Evolutionary conservation across 2,888 invertebrate species (phyloP).

Genomic region (Drosophila meridiana): DNA sequence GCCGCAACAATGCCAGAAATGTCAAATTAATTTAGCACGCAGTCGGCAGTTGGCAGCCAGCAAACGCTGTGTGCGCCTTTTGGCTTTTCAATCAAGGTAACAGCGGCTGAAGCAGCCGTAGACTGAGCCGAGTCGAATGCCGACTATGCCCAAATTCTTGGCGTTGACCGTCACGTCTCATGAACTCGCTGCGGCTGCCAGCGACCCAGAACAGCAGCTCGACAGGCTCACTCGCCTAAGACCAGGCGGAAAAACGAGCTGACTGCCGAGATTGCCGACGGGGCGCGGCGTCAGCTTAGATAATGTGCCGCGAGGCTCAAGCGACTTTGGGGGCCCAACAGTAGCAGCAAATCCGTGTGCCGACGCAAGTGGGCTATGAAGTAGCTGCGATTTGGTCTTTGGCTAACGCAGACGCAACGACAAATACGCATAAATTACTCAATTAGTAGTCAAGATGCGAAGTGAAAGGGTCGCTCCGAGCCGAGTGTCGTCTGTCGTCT

Average conservation of each 20-base stretch:
- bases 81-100: slow-evolving; percentile 75
- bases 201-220: slow-evolving; percentile 8
- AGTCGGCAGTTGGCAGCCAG: slow-evolving; percentile 45
- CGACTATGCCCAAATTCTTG: slow-evolving; percentile 34
- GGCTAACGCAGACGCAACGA: slow-evolving; percentile 51
- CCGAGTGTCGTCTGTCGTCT: slow-evolving; percentile 34
- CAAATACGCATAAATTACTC: slow-evolving; percentile 79
- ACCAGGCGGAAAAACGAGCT: slow-evolving; percentile 49
- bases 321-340: slow-evolving; percentile 31
- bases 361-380: slow-evolving; percentile 15
- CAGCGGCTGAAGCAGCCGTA: slow-evolving; percentile 6
- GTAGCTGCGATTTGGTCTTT: slow-evolving; percentile 7
- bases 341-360: slow-evolving; percentile 12
- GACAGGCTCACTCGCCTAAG: slow-evolving; percentile 20
- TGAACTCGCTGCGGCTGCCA: slow-evolving; percentile 64
- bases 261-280: slow-evolving; percentile 63
- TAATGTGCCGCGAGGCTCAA: slow-evolving; percentile 57
- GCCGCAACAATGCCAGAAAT: slow-evolving; percentile 68
- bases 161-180: slow-evolving; percentile 72
- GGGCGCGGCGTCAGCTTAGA: slow-evolving; percentile 52
- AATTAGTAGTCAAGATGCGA: slow-evolving; percentile 71
- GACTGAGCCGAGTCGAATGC: slow-evolving; percentile 10
- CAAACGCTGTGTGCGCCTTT: slow-evolving; percentile 50
- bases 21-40: slow-evolving; percentile 76
- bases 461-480: slow-evolving; percentile 45